Evolutionary conservation across 2,113 vertebrate species (phyloP), one percentile per base, ranked within the genome.

Genomic region (Ranitomeya imitator): DNA sequence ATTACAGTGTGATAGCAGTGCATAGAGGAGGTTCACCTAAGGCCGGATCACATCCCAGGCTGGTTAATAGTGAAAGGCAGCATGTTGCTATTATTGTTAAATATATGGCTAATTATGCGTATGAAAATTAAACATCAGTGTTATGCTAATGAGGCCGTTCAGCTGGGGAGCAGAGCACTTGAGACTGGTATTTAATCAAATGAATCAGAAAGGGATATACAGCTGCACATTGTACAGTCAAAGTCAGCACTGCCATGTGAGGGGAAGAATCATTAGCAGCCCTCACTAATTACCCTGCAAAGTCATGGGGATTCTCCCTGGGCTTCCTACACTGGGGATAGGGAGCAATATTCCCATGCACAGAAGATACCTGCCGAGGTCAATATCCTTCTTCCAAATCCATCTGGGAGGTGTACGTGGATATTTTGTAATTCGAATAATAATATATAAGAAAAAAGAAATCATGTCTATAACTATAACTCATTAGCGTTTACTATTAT

Each of bases 81-180:
- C 94, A 92, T 95, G 95, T 94, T 95, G 95, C 94, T 95, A 96
- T 96, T 96, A 96, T 96, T 97, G 97, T 97, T 98, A 99, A 99
- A 98, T 97, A 97, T 96, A 97, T 96, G 97, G 95, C 96, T 99
- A 99, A 99, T 99, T 98, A 99, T 97, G 96, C 97, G 97, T 97
- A 97, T 98, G 97, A 98, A 97, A 99, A 99, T 99, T 97, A 97
- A 99, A 97, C 97, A 95, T 96, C 94, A 97, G 96, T 98, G 97
- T 97, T 98, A 99, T 99, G 97, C 96, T 97, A 99, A 99, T 99
- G 93, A 94, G 90, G 93, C 94, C 95, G 97, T 97, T 97, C 96
- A 95, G 96, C 96, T 97, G 97, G 93, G 94, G 95, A 96, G 96
- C 95, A 92, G 92, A 96, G 95, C 96, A 95, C 95, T 97, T 95